These are phyloP conservation scores for Myripristis murdjan DNA, from an alignment of 2,797 vertebrate species.

Conservation along the genomic window DNA sequence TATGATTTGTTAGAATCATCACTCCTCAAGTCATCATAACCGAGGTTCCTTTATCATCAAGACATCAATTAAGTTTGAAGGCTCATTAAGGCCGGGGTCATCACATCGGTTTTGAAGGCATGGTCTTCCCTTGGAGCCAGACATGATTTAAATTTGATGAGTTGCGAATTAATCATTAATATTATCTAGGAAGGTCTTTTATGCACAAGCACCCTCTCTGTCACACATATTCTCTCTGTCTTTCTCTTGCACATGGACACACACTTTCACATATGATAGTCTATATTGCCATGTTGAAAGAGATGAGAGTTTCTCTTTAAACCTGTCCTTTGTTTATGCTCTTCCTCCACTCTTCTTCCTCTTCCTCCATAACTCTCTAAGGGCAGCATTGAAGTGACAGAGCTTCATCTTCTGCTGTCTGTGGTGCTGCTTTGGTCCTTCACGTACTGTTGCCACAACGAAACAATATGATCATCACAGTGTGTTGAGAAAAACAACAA, in stretches of 20 bases:
- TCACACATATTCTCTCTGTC: background rate
- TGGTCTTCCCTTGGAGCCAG: background rate
- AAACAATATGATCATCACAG: constrained; percentile 25
- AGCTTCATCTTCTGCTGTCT: constrained; percentile 70
- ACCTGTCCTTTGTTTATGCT: constrained; percentile 53
- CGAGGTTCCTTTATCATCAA: background rate
- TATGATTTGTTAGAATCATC: background rate
- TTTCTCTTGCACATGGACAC: constrained; percentile 1
- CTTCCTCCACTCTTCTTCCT: constrained; percentile 15
- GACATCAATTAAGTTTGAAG: background rate
- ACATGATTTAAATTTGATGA: constrained; percentile 44
- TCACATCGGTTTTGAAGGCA: background rate
- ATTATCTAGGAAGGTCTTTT: constrained; percentile 43
- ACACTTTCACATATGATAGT: background rate
- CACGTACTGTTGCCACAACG: constrained; percentile 40
- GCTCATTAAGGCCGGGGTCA: background rate
- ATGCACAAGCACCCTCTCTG: constrained; percentile 4
- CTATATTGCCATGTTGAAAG: no score
- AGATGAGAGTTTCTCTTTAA: constrained; percentile 24
- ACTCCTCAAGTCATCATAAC: constrained; percentile 1
- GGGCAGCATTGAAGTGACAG: constrained; percentile 64
- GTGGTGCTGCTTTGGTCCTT: constrained; percentile 58
- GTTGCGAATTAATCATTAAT: constrained; percentile 54
- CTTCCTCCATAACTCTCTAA: constrained; percentile 32
- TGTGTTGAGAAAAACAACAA: constrained; percentile 16